A percentile compares a stretch with the other conserved stretches of the same genome.
These are phyloP conservation scores for Suncus etruscus DNA, from an alignment of 2,113 vertebrate species.

Conservation along the genomic window DNA sequence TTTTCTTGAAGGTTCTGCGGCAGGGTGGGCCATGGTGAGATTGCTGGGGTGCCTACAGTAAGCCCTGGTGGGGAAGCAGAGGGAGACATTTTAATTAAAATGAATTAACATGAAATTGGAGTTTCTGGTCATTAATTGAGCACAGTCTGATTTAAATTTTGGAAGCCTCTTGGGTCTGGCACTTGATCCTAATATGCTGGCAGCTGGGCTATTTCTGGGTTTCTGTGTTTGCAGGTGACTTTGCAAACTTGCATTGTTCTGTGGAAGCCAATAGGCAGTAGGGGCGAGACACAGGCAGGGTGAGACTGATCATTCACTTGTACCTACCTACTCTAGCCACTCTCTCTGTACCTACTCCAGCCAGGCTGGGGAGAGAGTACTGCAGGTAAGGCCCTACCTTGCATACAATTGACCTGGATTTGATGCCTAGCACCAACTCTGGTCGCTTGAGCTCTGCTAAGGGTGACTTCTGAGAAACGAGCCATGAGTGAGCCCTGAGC, in stretches of 20 bases:
- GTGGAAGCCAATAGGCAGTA: neutral
- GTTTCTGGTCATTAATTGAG: conserved; percentile 73
- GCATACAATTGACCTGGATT: no score
- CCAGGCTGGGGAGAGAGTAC: no score
- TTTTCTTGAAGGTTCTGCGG: conserved; percentile 64
- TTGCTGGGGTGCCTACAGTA: conserved; percentile 24
- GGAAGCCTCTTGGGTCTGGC: conserved; percentile 58
- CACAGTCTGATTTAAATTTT: conserved; percentile 61
- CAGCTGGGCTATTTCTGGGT: neutral
- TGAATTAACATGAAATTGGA: conserved; percentile 68
- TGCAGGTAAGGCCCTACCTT: no score
- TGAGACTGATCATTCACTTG: no score
- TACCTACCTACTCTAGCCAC: no score
- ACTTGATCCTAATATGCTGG: neutral
- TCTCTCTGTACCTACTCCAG: no score
- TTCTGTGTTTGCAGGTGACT: conserved; percentile 59
- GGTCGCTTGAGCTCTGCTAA: no score
- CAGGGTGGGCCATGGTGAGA: conserved; percentile 56
- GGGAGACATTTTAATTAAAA: conserved; percentile 78
- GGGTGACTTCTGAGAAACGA: no score
- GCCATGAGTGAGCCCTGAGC: no score
- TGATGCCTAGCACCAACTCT: no score
- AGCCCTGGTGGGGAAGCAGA: conserved; percentile 69
- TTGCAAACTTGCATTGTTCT: conserved; percentile 54
- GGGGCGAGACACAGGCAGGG: neutral